Percentiles rank a stretch among this genome's conserved stretches.
Evolutionary conservation across 2,113 vertebrate species (phyloP).

Genomic region (Micromys minutus): DNA sequence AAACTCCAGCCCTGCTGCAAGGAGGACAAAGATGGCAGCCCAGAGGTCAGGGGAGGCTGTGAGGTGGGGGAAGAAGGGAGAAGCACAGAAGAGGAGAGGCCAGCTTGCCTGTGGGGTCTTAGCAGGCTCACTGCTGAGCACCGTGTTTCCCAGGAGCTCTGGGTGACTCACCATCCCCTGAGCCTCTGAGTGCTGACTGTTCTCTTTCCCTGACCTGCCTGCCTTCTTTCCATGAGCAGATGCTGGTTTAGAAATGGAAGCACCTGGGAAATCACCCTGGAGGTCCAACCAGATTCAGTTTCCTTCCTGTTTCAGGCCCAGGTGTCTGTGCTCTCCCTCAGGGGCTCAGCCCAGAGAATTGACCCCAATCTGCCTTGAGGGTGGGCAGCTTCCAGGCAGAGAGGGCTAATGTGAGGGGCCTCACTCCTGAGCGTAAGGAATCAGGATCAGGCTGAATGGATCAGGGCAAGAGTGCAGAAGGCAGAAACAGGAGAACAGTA

Average conservation of each 20-base stretch:
- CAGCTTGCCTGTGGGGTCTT: neutral
- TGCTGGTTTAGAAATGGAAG: neutral
- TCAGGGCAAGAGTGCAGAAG: accelerated
- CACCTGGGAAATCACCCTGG: accelerated
- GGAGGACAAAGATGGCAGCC: too few relatives aligned
- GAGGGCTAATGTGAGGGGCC: neutral
- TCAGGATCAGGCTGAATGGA: neutral
- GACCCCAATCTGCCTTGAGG: neutral
- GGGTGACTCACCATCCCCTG: neutral
- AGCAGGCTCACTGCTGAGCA: neutral
- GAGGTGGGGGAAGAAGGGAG: neutral
- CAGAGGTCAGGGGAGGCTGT: neutral
- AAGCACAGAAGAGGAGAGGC: neutral
- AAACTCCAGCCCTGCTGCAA: neutral
- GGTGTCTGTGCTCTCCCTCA: neutral
- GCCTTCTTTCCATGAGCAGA: neutral
- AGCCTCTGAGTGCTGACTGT: neutral
- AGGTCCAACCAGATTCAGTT: accelerated
- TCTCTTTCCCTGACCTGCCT: neutral
- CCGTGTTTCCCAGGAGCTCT: neutral
- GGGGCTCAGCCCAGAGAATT: neutral
- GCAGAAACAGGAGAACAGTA: neutral
- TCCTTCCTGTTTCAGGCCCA: neutral
- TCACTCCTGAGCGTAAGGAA: neutral
- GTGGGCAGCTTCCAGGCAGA: neutral